These are phyloP conservation scores for Nephotettix cincticeps DNA, from an alignment of 1,140 invertebrate species.

Conservation along the genomic window DNA sequence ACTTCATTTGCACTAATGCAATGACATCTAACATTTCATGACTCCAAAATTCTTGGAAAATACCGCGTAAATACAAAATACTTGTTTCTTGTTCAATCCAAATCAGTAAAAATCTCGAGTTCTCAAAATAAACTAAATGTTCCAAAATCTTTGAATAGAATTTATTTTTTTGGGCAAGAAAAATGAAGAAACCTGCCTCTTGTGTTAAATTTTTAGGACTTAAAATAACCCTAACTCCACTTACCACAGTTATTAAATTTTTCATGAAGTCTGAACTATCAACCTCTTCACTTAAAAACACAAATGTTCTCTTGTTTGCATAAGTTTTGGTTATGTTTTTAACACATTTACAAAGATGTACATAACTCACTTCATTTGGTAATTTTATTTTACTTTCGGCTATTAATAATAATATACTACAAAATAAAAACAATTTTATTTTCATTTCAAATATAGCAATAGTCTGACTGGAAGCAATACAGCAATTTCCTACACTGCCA, in stretches of 20 bases:
- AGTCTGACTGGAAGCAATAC: too few relatives aligned
- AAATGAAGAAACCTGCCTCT: slow-evolving; percentile 22
- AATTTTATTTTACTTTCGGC: too few relatives aligned
- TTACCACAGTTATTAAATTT: background rate
- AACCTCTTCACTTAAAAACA: slow-evolving; percentile 25
- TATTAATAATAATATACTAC: too few relatives aligned
- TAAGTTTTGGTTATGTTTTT: slow-evolving; percentile 1
- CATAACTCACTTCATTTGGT: background rate
- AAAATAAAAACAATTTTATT: too few relatives aligned
- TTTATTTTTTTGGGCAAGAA: slow-evolving; percentile 23
- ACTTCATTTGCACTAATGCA: slow-evolving; percentile 35
- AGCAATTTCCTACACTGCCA: too few relatives aligned
- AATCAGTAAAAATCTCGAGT: slow-evolving; percentile 25
- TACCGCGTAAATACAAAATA: slow-evolving; percentile 15
- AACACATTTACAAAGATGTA: background rate
- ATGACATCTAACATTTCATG: slow-evolving; percentile 39
- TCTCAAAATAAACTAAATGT: background rate
- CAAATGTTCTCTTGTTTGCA: background rate
- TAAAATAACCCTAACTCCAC: slow-evolving; percentile 11
- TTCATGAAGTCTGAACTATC: slow-evolving; percentile 15
- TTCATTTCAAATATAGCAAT: too few relatives aligned
- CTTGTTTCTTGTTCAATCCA: slow-evolving; percentile 25
- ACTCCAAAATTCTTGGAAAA: slow-evolving; percentile 39
- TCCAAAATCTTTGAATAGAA: slow-evolving; percentile 32
- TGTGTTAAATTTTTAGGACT: slow-evolving; percentile 24